Base-by-base conservation (phyloP, 2,113 vertebrate species). In the Brachyistius frenatus region DNA sequence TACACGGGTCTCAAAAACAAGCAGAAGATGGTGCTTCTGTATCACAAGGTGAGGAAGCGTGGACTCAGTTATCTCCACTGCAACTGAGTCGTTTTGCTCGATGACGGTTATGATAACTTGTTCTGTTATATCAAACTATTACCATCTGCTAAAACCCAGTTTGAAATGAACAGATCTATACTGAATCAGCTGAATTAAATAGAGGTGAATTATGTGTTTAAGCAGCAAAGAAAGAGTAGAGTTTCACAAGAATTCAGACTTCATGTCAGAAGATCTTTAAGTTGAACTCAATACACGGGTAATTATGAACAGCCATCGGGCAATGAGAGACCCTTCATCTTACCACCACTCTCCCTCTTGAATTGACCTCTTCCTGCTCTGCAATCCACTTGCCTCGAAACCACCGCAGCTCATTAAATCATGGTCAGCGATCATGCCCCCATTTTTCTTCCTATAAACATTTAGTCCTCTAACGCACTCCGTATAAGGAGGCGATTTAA, bases 31-130 rank as follows among this genome's bases (percentile, higher is more conserved):
- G 11, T n/a, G 32, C 16, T 36, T 7, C 9, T 69, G 74, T 11
- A 63, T 57, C 9, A 65, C 46, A 37, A 35, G 16, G 46, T 23
- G 36, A 72, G n/a, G 63, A 73, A 10, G 8, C 23, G 23, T 23
- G 23, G 23, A 23, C 23, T 74, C 67, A 57, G 73, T 71, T 30
- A 61, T 72, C 33, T 35, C 64, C 10, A 16, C 49, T 3, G 33
- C 39, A 31, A 68, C 23, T 0, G 2, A 57, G 23, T 61, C 41
- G 55, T 15, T 64, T 64, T 35, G 2, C 33, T 61, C 32, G 14
- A 13, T 31, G 39, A 23, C 49, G 55, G 49, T 75, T 57, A 1
- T 3, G 68, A 73, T 32, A 37, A 56, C 1, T 74, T 65, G 37
- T n/a, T 55, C 31, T 10, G 57, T 31, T 58, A 50, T 5, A 53